Evolutionary conservation across 1,140 invertebrate species (phyloP).

Genomic region (Archivesica marissinica): DNA sequence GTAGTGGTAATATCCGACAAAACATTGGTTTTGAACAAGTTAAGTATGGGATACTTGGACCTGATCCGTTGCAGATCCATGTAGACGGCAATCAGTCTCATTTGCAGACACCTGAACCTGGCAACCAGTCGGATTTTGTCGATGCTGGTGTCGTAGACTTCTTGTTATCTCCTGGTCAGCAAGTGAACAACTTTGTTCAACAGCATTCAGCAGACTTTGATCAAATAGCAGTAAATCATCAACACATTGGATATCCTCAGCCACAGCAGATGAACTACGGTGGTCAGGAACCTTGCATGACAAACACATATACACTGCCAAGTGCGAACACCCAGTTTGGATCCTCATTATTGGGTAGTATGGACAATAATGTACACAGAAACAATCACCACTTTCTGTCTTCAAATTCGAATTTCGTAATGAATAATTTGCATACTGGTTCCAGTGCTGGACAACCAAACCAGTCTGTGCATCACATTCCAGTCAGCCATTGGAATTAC

Average conservation of each 20-base stretch:
- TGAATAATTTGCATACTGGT: conserved; percentile 5
- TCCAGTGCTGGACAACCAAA: background rate
- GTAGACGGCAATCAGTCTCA: background rate
- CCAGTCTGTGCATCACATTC: background rate
- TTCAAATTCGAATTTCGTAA: conserved; percentile 9
- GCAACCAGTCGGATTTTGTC: background rate
- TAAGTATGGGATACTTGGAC: background rate
- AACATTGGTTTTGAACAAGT: background rate
- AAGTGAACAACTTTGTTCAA: background rate
- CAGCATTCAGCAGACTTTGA: background rate
- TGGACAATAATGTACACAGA: background rate
- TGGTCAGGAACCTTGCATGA: background rate
- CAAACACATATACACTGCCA: background rate
- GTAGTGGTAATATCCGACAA: background rate
- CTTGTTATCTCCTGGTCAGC: background rate
- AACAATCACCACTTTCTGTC: conserved; percentile 22
- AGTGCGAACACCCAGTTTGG: background rate
- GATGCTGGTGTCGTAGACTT: conserved; percentile 6
- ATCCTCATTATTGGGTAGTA: background rate
- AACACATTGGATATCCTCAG: background rate
- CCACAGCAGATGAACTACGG: background rate
- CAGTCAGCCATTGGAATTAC: background rate
- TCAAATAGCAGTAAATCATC: no score
- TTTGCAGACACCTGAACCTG: background rate
- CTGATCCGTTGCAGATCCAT: no score